Evolutionary conservation across 1,140 invertebrate genomes (phyloP), one percentile per base, ranked within the genome.

Genomic region (Camponotus pennsylvanicus): DNA sequence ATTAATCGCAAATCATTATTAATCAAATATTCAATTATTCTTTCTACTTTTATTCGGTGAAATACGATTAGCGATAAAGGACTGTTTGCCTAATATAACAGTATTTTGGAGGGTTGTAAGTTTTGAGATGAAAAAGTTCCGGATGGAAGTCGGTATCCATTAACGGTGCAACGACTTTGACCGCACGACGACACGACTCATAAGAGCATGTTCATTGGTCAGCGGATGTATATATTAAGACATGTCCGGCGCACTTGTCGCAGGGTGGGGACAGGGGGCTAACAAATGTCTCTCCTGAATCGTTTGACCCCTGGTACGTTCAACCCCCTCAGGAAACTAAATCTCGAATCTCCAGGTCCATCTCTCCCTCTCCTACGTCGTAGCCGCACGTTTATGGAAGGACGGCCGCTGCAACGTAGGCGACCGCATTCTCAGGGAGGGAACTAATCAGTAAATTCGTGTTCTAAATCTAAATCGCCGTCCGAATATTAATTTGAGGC

Each of bases 391-490:
- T 89, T 89, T 83, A 89, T 86, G 71, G 78, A 86, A 86, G 76
- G 79, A 67, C 75, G 55, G 69, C 15, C 80, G 77, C 70, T 88
- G 88, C 77, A 88, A 73, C 89, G 63, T 34, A 67, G 76, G 55
- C 86, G 75, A 88, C 85, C 85, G 83, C 86, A 84, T 89, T 79
- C 82, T 80, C 88, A 21, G 79, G 82, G 61, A 86, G 89, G 88
- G 89, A 91, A 91, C 90, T 91, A 91, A 91, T 91, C 90, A 89
- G 88, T 88, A 91, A 91, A 91, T 91, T 91, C 88, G 90, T 91
- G 90, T 91, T 91, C 90, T 91, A 91, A 91, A 91, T 91, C 90
- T 91, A 91, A 91, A 91, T 91, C 90, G 90, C 86, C 88, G 90
- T 86, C 90, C 88, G 90, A 91, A 91, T 91, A 91, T 91, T 91